These are phyloP conservation scores for Desmodus rotundus DNA, from an alignment of 2,113 vertebrate genomes.

Conservation along the genomic window DNA sequence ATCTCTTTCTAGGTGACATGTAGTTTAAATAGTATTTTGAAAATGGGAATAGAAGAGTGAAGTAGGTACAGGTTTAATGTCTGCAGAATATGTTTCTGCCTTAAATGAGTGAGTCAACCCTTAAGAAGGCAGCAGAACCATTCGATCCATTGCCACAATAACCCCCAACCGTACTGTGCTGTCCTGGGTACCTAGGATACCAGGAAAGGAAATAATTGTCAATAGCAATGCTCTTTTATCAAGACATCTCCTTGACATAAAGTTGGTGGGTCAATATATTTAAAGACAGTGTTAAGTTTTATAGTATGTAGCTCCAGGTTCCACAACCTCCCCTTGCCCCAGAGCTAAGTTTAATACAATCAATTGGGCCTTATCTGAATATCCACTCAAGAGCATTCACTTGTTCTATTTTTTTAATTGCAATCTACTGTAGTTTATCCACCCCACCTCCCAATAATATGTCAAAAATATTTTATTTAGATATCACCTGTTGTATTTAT, in stretches of 20 bases:
- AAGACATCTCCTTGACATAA: not conserved
- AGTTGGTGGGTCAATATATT: not conserved
- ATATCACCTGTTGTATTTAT: not conserved
- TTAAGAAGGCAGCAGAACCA: not conserved
- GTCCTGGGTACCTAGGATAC: not conserved
- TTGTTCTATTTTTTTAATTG: not conserved
- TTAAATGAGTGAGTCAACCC: not conserved
- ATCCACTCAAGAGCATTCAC: not conserved
- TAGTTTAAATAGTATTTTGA: not conserved
- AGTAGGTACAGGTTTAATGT: not conserved
- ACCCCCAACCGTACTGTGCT: not conserved
- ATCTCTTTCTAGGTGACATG: not conserved
- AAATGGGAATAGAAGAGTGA: not conserved
- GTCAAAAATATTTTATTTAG: not conserved
- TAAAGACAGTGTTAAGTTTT: not conserved
- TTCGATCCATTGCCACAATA: not conserved
- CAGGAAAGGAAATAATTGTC: not conserved
- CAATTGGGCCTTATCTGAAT: not conserved
- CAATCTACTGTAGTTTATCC: not conserved
- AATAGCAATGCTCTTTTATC: not conserved
- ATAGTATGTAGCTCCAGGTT: not conserved
- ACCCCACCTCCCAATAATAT: not conserved
- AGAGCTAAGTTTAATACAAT: not conserved
- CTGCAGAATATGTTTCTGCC: not conserved
- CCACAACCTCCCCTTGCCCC: accelerated